Percentiles rank a stretch among this genome's conserved stretches.
phyloP scores from a whole-genome alignment of 2,888 invertebrate species.

The Schizaphis graminum region DNA sequence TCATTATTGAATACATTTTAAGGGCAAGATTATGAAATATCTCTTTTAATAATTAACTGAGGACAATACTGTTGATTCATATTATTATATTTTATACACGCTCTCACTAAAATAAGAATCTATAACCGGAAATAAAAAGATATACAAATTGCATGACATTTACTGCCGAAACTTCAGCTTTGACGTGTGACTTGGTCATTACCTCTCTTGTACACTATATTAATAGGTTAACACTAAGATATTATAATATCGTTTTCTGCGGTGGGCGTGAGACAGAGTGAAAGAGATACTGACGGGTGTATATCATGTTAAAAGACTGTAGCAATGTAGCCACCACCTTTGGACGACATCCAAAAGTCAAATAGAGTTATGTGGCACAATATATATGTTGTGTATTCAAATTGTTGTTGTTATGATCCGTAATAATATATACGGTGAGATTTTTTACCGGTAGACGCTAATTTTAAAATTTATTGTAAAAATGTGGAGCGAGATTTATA shows the following conservation, averaged over 20 bases:
- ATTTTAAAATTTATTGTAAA: not conserved
- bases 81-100: not conserved
- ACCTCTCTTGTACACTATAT: not conserved
- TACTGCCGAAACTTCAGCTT: not conserved
- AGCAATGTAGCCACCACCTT: not conserved
- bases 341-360: not conserved
- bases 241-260: not conserved
- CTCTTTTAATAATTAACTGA: not conserved
- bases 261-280: not conserved
- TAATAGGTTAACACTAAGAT: not conserved
- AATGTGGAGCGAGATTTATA: not conserved
- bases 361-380: slow-evolving; percentile 12
- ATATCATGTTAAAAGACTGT: not conserved
- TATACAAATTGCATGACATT: not conserved
- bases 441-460: not conserved
- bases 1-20: not conserved
- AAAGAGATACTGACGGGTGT: slow-evolving; percentile 2
- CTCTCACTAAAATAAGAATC: not conserved
- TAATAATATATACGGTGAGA: not conserved
- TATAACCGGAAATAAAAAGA: not conserved
- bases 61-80: not conserved
- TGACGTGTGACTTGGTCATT: not conserved
- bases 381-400: not conserved
- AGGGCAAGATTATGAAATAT: not conserved
- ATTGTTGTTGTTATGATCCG: slow-evolving; percentile 1